Evolutionary conservation across 2,888 invertebrate species (phyloP).

Genomic region (Syrphus vitripennis): DNA sequence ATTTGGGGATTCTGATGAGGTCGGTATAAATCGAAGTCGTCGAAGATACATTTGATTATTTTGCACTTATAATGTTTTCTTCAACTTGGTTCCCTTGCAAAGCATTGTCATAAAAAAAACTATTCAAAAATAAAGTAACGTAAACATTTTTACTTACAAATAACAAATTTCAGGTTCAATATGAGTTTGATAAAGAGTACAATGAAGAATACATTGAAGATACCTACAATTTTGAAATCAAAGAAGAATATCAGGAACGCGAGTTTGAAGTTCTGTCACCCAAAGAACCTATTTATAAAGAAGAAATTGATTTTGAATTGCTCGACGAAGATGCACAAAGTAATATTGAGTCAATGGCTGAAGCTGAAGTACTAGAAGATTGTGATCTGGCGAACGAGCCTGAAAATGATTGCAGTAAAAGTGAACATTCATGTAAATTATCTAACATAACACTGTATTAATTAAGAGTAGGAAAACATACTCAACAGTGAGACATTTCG

Average conservation of each 20-base stretch:
- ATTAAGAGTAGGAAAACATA: no score
- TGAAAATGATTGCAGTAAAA: not conserved
- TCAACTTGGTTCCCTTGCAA: no score
- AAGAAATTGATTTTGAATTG: not conserved
- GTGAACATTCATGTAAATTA: not conserved
- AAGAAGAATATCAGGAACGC: constrained; percentile 1
- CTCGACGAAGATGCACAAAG: not conserved
- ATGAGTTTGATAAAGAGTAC: not conserved
- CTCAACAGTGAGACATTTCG: no score
- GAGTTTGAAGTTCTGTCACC: constrained; percentile 20
- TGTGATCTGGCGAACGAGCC: not conserved
- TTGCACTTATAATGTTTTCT: no score
- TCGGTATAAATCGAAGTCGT: not conserved
- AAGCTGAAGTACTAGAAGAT: not conserved
- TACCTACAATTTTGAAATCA: not conserved
- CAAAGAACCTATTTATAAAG: no score
- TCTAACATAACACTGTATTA: not conserved
- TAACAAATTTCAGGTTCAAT: not conserved
- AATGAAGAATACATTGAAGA: constrained; percentile 26
- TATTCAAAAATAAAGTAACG: not conserved
- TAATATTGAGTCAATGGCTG: not conserved
- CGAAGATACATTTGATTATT: no score
- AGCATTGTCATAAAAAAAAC: not conserved
- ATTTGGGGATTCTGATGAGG: not conserved
- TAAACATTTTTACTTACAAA: not conserved